Evolutionary conservation across 2,797 vertebrate genomes (phyloP).

Genomic region (Anolis apletophallus): DNA sequence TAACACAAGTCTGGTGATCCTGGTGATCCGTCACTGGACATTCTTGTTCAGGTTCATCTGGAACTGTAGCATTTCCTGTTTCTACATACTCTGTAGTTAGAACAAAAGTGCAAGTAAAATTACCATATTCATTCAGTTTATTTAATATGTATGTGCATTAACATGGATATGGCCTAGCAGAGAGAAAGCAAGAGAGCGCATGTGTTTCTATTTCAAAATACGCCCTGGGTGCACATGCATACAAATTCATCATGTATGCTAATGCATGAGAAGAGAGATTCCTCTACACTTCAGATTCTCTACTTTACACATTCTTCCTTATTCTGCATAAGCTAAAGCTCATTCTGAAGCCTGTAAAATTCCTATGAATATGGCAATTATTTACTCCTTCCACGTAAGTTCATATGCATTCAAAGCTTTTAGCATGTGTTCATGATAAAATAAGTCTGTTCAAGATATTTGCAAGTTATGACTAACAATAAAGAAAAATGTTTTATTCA

Average conservation of each 20-base stretch:
- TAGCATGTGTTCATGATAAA: background rate
- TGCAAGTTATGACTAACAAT: background rate
- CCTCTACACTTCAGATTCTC: background rate
- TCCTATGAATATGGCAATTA: background rate
- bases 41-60: slow-evolving; percentile 85
- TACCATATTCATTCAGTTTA: slow-evolving; percentile 20
- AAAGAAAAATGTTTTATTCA: background rate
- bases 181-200: too few relatives aligned
- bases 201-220: background rate
- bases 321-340: background rate
- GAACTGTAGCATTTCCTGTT: slow-evolving; percentile 81
- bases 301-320: background rate
- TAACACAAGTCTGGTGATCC: slow-evolving; percentile 84
- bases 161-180: background rate
- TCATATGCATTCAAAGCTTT: background rate
- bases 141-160: slow-evolving; percentile 2
- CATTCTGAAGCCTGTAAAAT: background rate
- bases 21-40: slow-evolving; percentile 84
- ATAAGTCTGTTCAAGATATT: background rate
- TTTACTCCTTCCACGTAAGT: background rate
- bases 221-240: too few relatives aligned
- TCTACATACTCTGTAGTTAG: slow-evolving; percentile 87
- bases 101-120: slow-evolving; percentile 56
- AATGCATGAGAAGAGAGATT: too few relatives aligned
- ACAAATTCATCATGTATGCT: background rate